Percentiles rank a stretch among this genome's conserved stretches.
Evolutionary conservation across 2,113 vertebrate genomes (phyloP).

Genomic region (Cyphomyrus plagiostoma): DNA sequence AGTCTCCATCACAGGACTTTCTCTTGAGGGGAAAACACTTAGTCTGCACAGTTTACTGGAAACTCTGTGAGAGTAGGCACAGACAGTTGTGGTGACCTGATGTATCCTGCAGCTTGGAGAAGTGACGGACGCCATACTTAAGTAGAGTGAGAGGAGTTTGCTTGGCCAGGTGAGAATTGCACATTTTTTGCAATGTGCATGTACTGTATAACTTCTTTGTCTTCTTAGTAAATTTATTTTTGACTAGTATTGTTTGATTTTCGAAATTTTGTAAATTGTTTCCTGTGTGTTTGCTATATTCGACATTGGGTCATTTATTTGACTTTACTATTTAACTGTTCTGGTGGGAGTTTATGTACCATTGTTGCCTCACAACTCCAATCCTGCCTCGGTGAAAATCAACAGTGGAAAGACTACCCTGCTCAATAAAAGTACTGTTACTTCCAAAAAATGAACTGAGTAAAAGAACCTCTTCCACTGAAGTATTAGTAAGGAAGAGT

Average conservation of each 20-base stretch:
- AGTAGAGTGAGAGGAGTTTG: conserved; percentile 18
- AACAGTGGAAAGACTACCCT: background rate
- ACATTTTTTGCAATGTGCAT: background rate
- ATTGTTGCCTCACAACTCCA: background rate
- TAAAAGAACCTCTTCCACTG: background rate
- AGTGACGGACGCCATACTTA: background rate
- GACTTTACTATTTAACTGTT: background rate
- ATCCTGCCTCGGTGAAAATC: background rate
- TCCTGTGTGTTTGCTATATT: background rate
- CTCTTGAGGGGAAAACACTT: background rate
- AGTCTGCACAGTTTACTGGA: background rate
- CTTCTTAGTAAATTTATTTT: background rate
- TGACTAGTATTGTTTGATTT: background rate
- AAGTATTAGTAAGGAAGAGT: background rate
- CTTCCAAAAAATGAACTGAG: background rate
- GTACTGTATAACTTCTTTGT: background rate
- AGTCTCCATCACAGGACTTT: background rate
- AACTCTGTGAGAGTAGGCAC: background rate
- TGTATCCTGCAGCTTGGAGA: background rate
- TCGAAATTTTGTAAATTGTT: background rate
- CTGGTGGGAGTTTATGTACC: background rate
- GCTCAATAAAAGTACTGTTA: background rate
- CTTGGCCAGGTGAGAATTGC: background rate
- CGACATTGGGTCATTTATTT: background rate
- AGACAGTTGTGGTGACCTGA: background rate